Evolutionary conservation across 1,140 invertebrate genomes (phyloP).

Genomic region (Helicoverpa armigera): DNA sequence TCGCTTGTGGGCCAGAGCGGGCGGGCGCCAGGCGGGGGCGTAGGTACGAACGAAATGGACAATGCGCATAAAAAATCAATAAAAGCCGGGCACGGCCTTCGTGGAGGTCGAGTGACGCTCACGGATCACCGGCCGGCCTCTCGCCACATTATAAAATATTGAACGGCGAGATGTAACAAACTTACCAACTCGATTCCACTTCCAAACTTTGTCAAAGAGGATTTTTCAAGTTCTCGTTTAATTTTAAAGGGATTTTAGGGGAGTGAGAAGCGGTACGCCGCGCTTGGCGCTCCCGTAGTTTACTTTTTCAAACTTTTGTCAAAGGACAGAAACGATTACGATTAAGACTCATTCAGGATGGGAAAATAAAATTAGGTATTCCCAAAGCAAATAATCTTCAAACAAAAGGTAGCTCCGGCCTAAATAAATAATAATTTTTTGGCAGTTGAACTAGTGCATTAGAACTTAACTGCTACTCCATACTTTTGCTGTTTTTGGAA

Average conservation of each 20-base stretch:
- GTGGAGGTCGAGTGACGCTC: slow-evolving; percentile 73
- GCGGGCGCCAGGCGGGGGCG: slow-evolving; percentile 54
- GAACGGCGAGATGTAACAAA: slow-evolving; percentile 53
- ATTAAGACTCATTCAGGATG: slow-evolving; percentile 20
- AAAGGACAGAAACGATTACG: slow-evolving; percentile 31
- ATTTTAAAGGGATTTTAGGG: slow-evolving; percentile 46
- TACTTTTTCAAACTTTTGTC: slow-evolving; percentile 37
- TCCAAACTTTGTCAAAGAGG: slow-evolving; percentile 43
- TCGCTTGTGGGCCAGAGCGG: slow-evolving; percentile 47
- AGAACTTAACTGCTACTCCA: slow-evolving; percentile 6
- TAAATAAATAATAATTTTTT: neutral
- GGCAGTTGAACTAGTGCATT: slow-evolving; percentile 14
- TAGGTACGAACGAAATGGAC: slow-evolving; percentile 72
- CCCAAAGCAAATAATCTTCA: neutral
- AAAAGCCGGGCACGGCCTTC: slow-evolving; percentile 80
- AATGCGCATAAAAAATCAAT: slow-evolving; percentile 84
- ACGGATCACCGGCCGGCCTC: slow-evolving; percentile 61
- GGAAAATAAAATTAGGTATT: neutral
- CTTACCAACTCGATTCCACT: slow-evolving; percentile 47
- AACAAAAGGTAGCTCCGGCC: slow-evolving; percentile 16
- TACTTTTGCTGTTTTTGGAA: neutral
- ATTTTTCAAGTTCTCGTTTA: slow-evolving; percentile 49
- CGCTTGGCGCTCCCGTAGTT: slow-evolving; percentile 1
- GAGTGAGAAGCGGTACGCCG: slow-evolving; percentile 16
- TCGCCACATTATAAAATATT: slow-evolving; percentile 56